Conservation (phyloP, 2,113 vertebrate genomes). For the Platichthys flesus region DNA sequence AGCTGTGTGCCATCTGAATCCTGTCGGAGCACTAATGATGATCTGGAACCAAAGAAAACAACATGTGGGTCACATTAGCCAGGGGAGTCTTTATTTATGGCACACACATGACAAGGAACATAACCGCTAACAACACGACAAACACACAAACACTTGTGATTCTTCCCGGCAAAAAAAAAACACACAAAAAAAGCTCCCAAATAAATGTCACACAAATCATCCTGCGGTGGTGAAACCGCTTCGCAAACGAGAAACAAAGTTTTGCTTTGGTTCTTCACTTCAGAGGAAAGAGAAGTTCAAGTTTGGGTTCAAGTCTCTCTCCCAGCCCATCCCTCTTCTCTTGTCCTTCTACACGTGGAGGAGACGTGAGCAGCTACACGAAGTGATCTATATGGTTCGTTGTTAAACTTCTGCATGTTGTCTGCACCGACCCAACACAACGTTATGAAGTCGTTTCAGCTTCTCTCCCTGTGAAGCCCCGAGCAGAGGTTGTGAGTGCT, state of each 20-base stretch:
- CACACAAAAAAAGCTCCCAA: constrained; percentile 47
- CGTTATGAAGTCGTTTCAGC: constrained; percentile 33
- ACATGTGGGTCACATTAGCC: constrained; percentile 78
- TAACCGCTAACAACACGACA: constrained; percentile 77
- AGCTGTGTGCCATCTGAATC: constrained; percentile 65
- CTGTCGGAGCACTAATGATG: constrained; percentile 50
- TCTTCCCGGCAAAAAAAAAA: constrained; percentile 41
- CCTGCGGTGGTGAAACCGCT: constrained; percentile 51
- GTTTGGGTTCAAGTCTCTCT: constrained; percentile 23
- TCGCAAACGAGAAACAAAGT: constrained; percentile 34
- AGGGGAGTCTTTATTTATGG: constrained; percentile 77
- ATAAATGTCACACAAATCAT: constrained; percentile 75
- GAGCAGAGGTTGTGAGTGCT: constrained; percentile 17
- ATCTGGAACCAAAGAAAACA: constrained; percentile 42
- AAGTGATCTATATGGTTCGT: constrained; percentile 29
- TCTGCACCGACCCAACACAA: constrained; percentile 22
- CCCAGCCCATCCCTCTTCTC: constrained; percentile 6
- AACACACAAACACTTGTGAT: constrained; percentile 74
- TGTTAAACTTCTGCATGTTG: constrained; percentile 35
- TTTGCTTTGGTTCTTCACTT: constrained; percentile 12
- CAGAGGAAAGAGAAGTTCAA: constrained; percentile 2
- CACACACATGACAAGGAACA: constrained; percentile 79
- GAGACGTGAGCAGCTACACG: constrained; percentile 17
- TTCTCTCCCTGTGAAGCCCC: constrained; percentile 23
- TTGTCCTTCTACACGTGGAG: not conserved